Base-by-base conservation (phyloP, 2,797 vertebrate genomes). In the Onychomys torridus region DNA sequence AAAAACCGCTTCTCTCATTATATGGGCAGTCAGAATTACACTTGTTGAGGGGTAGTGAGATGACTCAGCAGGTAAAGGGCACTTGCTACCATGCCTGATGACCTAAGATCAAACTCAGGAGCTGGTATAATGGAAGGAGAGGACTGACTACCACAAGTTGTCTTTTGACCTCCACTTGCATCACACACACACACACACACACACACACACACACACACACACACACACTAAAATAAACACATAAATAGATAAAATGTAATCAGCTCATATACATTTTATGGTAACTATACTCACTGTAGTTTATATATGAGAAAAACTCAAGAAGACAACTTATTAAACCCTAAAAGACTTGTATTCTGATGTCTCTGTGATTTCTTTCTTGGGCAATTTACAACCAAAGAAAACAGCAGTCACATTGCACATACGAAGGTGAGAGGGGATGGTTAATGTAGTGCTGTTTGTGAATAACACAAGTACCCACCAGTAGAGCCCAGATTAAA, bases 1-100 rank as follows among this genome's bases (percentile, higher is more conserved):
- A 43, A 4, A 61, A 2, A 4, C 32, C 12, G 4, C 23, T 63
- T 90, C 32, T 40, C 27, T 11, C 0, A 0, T 0, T 34, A 34
- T 63, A 14, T 77, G 23, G 40, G 4, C 8, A 10, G 10, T n/a
- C 88, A 46, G 37, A 52, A 0, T 63, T 19, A 13, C 0, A 10
- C 32, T 76, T 37, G 79, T 7, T 37, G 21, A 55, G 49, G 32
- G 32, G 2, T 12, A 4, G 17, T 2, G 17, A 65, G 40, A 4
- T 46, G 61, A 34, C 43, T 34, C 29, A 1, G 9, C 59, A 65
- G 19, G 43, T 21, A 23, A 23, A 67, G 32, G 32, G 25, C 2
- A 25, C 32, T 49, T 52, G 40, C 59, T 16, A 32, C 43, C 11
- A 5, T 23, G 21, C 32, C 43, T 69, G 46, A 25, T 52, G 83